Percentiles rank a stretch among this genome's conserved stretches.
Evolutionary conservation across 2,797 vertebrate species (phyloP).

Genomic region (Aviceda cuculoides): DNA sequence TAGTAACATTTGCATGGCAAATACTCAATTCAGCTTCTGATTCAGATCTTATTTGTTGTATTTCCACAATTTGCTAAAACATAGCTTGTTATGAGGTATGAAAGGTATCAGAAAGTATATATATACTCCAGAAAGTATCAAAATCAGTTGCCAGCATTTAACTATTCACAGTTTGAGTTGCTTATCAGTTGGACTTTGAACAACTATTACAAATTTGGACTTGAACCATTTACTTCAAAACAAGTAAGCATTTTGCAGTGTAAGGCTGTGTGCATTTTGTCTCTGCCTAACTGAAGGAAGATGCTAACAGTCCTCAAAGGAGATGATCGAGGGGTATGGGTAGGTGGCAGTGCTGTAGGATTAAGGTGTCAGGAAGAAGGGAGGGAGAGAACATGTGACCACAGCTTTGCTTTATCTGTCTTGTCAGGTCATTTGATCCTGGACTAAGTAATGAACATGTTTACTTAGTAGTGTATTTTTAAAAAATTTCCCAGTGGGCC

Average conservation of each 20-base stretch:
- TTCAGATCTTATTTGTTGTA: neutral
- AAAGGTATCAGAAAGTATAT: neutral
- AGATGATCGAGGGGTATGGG: fast-evolving
- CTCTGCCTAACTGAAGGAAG: neutral
- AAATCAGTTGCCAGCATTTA: neutral
- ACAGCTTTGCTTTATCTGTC: neutral
- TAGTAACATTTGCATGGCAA: neutral
- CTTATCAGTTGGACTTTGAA: neutral
- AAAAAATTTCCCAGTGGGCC: neutral
- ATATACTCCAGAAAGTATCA: neutral
- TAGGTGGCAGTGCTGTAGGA: neutral
- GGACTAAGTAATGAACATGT: neutral
- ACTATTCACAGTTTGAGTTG: neutral
- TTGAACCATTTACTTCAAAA: neutral
- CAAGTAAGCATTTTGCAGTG: neutral
- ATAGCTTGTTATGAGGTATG: neutral
- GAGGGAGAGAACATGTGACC: neutral
- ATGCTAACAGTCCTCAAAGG: neutral
- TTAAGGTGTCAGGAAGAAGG: neutral
- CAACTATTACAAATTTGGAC: neutral
- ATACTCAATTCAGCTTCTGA: neutral
- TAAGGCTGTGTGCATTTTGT: neutral
- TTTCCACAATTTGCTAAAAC: neutral
- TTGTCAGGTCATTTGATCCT: neutral
- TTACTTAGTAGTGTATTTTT: neutral